These are phyloP conservation scores for Lithosia quadra DNA, from an alignment of 2,888 invertebrate species.

Conservation along the genomic window DNA sequence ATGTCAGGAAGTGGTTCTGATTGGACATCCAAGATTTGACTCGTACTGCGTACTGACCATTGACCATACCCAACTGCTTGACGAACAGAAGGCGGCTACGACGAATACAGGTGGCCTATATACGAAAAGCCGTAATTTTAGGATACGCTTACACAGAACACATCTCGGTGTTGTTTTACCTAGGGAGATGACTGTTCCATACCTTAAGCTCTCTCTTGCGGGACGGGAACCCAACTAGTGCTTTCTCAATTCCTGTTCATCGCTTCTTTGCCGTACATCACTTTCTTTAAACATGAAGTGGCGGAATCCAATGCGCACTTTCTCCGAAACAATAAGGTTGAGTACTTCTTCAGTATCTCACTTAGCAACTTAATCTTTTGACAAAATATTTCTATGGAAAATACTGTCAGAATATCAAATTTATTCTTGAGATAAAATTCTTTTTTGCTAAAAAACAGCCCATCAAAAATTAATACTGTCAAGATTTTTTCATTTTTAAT, in stretches of 20 bases:
- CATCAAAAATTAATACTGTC: neutral
- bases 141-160: no score
- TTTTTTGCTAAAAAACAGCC: neutral
- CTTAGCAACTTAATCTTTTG: neutral
- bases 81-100: no score
- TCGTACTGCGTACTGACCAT: no score
- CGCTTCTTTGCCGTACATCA: neutral
- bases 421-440: neutral
- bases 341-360: neutral
- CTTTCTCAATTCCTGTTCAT: no score
- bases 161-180: no score
- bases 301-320: neutral
- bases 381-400: neutral
- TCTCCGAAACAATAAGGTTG: neutral
- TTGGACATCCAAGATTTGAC: no score
- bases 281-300: neutral
- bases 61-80: no score
- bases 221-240: no score
- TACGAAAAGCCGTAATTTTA: no score
- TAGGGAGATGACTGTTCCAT: no score
- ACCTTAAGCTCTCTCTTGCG: neutral
- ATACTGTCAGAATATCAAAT: neutral
- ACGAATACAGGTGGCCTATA: no score
- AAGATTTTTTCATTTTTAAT: conserved; percentile 1
- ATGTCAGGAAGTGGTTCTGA: no score